Conservation (phyloP, 2,113 vertebrate genomes). For the Budorcas taxicolor region DNA sequence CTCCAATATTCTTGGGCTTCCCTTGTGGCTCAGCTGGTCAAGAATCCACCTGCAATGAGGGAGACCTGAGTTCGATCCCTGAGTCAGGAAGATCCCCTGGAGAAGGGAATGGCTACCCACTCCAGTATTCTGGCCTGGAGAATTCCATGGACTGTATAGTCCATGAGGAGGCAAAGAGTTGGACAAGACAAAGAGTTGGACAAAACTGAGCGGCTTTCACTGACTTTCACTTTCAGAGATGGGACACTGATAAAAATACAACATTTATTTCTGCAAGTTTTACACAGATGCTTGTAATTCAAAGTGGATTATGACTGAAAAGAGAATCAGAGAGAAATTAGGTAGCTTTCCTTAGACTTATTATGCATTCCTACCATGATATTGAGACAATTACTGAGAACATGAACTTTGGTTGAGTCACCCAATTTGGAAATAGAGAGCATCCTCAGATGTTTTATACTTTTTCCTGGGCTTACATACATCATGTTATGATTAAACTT, state of each 20-base stretch:
- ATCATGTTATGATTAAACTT: neutral
- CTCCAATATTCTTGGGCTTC: neutral
- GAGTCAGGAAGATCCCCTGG: neutral
- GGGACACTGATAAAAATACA: neutral
- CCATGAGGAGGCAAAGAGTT: neutral
- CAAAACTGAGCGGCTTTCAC: accelerated
- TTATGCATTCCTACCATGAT: neutral
- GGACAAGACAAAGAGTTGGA: neutral
- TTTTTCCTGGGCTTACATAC: neutral
- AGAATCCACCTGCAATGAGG: neutral
- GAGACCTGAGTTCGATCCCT: neutral
- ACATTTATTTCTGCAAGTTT: neutral
- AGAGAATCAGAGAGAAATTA: neutral
- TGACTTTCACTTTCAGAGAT: neutral
- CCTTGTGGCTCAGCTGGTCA: neutral
- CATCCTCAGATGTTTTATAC: neutral
- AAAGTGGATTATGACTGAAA: neutral
- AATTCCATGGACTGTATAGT: neutral
- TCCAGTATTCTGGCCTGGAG: neutral
- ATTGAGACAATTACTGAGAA: neutral
- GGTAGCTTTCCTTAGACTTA: neutral
- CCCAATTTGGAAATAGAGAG: neutral
- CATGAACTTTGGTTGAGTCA: neutral
- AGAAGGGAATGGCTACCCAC: neutral
- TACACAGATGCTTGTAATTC: neutral